Conservation (phyloP, 2,888 invertebrate genomes). For the Pogonocherus hispidulus region DNA sequence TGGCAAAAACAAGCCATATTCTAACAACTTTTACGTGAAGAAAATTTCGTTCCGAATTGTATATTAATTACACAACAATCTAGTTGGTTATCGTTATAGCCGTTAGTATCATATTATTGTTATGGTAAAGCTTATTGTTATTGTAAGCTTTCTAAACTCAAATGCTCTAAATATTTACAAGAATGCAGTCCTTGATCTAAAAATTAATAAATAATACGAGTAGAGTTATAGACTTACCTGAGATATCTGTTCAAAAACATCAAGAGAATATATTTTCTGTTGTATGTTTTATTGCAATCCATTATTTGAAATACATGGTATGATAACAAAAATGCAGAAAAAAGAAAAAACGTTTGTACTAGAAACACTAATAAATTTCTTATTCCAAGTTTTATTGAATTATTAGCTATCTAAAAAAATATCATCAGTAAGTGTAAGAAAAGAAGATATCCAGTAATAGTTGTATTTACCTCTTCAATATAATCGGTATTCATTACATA, state of each 20-base stretch:
- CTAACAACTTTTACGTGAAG: too few species aligned
- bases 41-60: too few species aligned
- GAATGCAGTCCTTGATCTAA: too few species aligned
- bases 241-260: conserved; percentile 23
- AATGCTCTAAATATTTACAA: too few species aligned
- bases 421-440: not conserved
- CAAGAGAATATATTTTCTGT: conserved; percentile 10
- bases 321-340: conserved; percentile 53
- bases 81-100: too few species aligned
- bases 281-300: conserved; percentile 33
- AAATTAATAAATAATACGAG: too few species aligned
- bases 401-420: conserved; percentile 43
- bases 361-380: conserved; percentile 48
- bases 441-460: too few species aligned
- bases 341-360: conserved; percentile 54
- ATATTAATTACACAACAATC: too few species aligned
- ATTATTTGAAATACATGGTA: conserved; percentile 51
- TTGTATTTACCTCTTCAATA: conserved; percentile 44
- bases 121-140: too few species aligned
- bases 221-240: conserved; percentile 6
- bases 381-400: conserved; percentile 38
- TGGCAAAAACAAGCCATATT: too few species aligned
- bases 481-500: conserved; percentile 47
- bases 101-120: too few species aligned
- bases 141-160: too few species aligned